These are phyloP conservation scores for Dissostichus mawsoni DNA, from an alignment of 2,113 vertebrate species.

Conservation along the genomic window DNA sequence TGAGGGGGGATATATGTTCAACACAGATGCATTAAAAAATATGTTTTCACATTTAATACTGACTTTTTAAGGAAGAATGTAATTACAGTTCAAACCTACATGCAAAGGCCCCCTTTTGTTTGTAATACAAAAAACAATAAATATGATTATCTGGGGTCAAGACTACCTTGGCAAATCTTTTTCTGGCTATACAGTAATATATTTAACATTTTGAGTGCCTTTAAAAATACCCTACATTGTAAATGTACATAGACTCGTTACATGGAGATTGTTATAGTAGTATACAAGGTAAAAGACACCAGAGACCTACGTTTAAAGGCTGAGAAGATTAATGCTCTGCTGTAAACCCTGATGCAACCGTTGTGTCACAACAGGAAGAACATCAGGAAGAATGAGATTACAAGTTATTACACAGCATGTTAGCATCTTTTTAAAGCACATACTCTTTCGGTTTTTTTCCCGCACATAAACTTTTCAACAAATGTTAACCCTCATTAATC, in stretches of 20 bases:
- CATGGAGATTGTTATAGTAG: conserved; percentile 44
- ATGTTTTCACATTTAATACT: conserved; percentile 57
- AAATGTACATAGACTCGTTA: conserved; percentile 58
- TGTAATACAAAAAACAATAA: conserved; percentile 55
- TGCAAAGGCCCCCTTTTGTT: conserved; percentile 56
- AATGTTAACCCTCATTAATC: conserved; percentile 47
- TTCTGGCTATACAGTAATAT: conserved; percentile 49
- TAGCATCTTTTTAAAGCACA: conserved; percentile 48
- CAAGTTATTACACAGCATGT: conserved; percentile 57
- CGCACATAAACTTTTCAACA: conserved; percentile 50
- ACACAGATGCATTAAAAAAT: conserved; percentile 58
- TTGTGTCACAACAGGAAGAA: not conserved
- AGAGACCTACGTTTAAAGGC: conserved; percentile 31
- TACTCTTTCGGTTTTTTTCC: not conserved
- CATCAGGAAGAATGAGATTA: conserved; percentile 33
- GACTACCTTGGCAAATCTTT: conserved; percentile 32
- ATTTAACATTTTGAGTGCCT: conserved; percentile 34
- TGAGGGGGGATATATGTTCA: conserved; percentile 24
- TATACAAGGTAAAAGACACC: conserved; percentile 43
- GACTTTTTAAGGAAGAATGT: conserved; percentile 38
- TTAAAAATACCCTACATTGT: conserved; percentile 40
- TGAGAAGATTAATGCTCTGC: conserved; percentile 38
- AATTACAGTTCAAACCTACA: conserved; percentile 57
- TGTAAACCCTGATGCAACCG: conserved; percentile 16
- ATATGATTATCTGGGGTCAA: conserved; percentile 36